Percentiles rank a stretch among this genome's conserved stretches.
These are phyloP conservation scores for Acronicta aceris DNA, from an alignment of 2,888 invertebrate genomes.

Conservation along the genomic window DNA sequence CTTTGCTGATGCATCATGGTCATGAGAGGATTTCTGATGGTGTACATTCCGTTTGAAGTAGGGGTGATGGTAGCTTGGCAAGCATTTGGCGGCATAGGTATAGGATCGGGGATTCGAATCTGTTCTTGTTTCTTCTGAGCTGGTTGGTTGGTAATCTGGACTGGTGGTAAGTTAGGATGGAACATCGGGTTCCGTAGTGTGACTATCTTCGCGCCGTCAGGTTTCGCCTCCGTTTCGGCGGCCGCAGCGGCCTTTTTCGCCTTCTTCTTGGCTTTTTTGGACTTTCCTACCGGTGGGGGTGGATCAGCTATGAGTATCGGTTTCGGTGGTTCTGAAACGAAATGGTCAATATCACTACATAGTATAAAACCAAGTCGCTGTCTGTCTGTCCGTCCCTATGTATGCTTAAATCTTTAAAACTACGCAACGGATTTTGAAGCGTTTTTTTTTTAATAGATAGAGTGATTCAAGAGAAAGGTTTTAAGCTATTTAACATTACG, in stretches of 20 bases:
- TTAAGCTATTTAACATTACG: no score
- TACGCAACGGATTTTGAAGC: no score
- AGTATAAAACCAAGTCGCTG: no score
- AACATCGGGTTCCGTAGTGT: conserved; percentile 95
- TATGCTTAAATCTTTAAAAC: no score
- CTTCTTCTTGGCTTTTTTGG: conserved; percentile 87
- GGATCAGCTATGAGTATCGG: conserved; percentile 72
- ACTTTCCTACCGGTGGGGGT: conserved; percentile 66
- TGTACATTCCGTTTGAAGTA: conserved; percentile 93
- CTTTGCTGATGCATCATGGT: conserved; percentile 86
- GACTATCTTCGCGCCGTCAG: conserved; percentile 91
- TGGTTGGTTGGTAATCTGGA: conserved; percentile 70
- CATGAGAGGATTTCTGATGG: conserved; percentile 93
- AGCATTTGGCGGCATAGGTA: conserved; percentile 84
- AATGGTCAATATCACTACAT: no score
- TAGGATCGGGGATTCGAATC: conserved; percentile 82
- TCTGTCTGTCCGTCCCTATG: no score
- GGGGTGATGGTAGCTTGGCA: conserved; percentile 88
- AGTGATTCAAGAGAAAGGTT: no score
- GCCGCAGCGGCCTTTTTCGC: conserved; percentile 82
- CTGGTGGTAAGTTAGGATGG: conserved; percentile 87
- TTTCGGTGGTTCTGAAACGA: conserved; percentile 75
- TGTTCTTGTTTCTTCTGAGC: conserved; percentile 74
- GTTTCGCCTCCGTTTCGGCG: conserved; percentile 67
- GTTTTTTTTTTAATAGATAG: no score